Evolutionary conservation across 1,140 invertebrate genomes (phyloP), one percentile per base, ranked within the genome.

Genomic region (Streblospio benedicti): DNA sequence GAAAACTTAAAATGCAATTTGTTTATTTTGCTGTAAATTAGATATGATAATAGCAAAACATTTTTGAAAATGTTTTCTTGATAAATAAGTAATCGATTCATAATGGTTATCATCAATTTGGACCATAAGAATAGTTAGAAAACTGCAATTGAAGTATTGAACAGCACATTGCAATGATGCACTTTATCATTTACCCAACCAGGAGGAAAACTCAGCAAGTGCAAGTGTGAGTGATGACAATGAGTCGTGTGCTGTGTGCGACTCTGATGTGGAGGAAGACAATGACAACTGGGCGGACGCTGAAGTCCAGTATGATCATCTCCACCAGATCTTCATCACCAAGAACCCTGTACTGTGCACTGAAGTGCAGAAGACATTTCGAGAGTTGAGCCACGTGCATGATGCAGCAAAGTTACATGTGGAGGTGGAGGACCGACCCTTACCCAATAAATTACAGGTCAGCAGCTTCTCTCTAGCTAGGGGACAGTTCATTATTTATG

Each of bases 291-390:
- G 45, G 25, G 45, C 45, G 25, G 12, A 4, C 27, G 52, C 27
- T 23, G 27, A 23, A n/a, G 30, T 16, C 9, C 28, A 23, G 23
- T 52, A 49, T n/a, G 49, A 49, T 20, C 57, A 62, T 32, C 54
- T 71, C 12, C 70, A 65, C 32, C 69, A 75, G 60, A 12, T 75
- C 20, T 75, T 75, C 61, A 66, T 75, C 16, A 73, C 73, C 2
- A 72, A 73, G 56, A 74, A 75, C 59, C 62, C 65, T 12, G 66
- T 72, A 4, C 62, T 75, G 32, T 74, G 71, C 49, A 68, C 35
- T 55, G 71, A 74, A 58, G 68, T 75, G 5, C 60, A 69, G 61
- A 75, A 74, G 55, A 74, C 71, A 30, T 74, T 75, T 54, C 41
- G 59, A 25, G 65, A 70, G 52, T 61, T 73, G 32, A 66, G 65